These are phyloP conservation scores for Microhierax caerulescens DNA, from an alignment of 2,797 vertebrate genomes.

Conservation along the genomic window DNA sequence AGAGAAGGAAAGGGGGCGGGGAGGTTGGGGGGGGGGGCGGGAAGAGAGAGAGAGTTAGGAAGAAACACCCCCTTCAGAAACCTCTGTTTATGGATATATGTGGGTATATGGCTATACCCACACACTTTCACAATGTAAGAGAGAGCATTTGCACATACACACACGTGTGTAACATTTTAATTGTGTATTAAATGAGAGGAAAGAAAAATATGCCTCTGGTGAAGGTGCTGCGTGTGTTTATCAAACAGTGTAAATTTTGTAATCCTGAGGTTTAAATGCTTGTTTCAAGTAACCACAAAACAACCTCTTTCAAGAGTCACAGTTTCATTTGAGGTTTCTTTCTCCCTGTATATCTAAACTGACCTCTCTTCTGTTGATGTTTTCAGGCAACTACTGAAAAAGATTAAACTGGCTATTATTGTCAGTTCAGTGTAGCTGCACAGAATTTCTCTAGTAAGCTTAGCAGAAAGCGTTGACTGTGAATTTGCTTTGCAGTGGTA, in stretches of 20 bases:
- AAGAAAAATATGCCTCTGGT: neutral
- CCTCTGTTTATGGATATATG: neutral
- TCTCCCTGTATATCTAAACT: neutral
- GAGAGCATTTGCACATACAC: neutral
- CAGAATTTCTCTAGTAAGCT: neutral
- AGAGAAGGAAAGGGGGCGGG: neutral
- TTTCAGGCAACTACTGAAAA: neutral
- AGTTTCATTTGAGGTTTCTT: neutral
- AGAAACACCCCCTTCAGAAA: neutral
- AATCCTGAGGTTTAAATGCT: neutral
- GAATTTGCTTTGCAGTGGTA: neutral
- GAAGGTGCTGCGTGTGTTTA: neutral
- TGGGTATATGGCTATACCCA: neutral
- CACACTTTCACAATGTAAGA: neutral
- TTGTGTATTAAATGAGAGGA: neutral
- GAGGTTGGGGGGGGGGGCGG: no score
- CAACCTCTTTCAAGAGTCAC: neutral
- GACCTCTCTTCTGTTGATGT: neutral
- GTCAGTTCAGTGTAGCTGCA: neutral
- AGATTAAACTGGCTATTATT: neutral
- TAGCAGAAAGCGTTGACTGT: neutral
- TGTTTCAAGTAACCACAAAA: neutral
- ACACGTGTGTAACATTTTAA: neutral
- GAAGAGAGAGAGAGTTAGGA: neutral
- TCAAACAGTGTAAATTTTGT: neutral